These are phyloP conservation scores for Mesopsocus fuscifrons DNA, from an alignment of 2,888 invertebrate genomes.

Conservation along the genomic window DNA sequence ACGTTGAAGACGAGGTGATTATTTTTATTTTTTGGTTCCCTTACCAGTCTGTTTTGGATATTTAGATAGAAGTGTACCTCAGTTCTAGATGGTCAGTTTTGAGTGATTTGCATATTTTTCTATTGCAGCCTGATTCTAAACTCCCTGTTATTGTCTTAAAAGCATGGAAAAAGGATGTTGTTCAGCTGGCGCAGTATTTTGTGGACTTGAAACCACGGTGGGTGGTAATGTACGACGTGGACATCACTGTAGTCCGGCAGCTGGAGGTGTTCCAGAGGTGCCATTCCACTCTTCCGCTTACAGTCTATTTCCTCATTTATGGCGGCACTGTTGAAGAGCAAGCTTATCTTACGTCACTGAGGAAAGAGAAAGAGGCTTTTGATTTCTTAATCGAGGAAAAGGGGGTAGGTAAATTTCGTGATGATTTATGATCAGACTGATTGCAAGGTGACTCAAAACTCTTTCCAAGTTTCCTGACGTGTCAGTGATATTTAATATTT, in stretches of 20 bases:
- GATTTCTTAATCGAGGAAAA: conserved; percentile 82
- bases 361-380: conserved; percentile 87
- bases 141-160: conserved; percentile 58
- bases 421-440: too few relatives aligned
- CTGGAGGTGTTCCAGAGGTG: conserved; percentile 60
- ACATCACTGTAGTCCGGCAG: conserved; percentile 72
- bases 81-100: too few relatives aligned
- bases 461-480: conserved; percentile 9
- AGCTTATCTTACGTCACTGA: conserved; percentile 73
- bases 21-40: too few relatives aligned
- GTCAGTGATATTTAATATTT: conserved; percentile 10
- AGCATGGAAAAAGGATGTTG: conserved; percentile 54
- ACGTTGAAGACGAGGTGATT: background rate
- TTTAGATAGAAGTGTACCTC: too few relatives aligned
- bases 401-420: conserved; percentile 59
- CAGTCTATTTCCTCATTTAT: conserved; percentile 80
- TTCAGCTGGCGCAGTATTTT: conserved; percentile 50
- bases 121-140: too few relatives aligned
- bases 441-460: conserved; percentile 14
- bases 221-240: conserved; percentile 77
- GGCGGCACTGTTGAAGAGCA: conserved; percentile 93
- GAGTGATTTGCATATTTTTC: too few relatives aligned
- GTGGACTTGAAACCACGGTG: conserved; percentile 48
- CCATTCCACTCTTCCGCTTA: conserved; percentile 31
- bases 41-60: too few relatives aligned